Conservation (phyloP, 2,113 vertebrate genomes). For the Emydura subglobosa region DNA sequence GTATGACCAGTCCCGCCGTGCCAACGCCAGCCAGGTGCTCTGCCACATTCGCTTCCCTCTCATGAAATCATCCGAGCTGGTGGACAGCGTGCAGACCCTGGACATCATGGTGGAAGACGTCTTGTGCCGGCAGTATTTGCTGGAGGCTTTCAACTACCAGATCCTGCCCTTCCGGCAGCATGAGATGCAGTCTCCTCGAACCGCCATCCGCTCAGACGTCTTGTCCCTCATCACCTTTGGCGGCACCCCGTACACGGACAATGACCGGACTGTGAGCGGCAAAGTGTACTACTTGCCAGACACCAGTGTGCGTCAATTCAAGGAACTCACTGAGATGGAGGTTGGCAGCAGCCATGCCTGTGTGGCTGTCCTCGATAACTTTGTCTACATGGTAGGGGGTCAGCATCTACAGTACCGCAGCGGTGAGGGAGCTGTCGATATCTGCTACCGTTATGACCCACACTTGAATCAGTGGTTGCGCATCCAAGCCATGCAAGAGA, state of each 20-base stretch:
- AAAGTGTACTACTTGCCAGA: conserved; percentile 91
- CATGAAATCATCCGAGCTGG: conserved; percentile 94
- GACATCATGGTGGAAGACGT: conserved; percentile 97
- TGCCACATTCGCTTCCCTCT: conserved; percentile 95
- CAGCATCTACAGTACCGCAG: conserved; percentile 97
- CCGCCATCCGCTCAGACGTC: conserved; percentile 87
- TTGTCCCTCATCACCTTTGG: conserved; percentile 92
- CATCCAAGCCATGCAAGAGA: conserved; percentile 93
- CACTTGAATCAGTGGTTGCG: conserved; percentile 94
- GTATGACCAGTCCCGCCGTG: conserved; percentile 84
- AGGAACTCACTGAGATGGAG: conserved; percentile 93
- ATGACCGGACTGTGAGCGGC: conserved; percentile 90
- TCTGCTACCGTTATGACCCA: conserved; percentile 93
- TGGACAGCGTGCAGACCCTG: conserved; percentile 94
- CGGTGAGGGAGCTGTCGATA: conserved; percentile 92
- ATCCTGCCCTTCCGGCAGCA: conserved; percentile 97
- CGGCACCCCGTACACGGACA: conserved; percentile 95
- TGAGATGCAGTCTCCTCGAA: conserved; percentile 93
- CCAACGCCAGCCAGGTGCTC: conserved; percentile 88
- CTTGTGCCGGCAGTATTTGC: conserved; percentile 91
- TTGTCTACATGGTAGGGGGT: conserved; percentile 93
- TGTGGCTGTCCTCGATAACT: conserved; percentile 94
- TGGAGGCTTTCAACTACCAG: conserved; percentile 98
- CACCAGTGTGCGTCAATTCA: conserved; percentile 86
- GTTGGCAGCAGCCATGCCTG: conserved; percentile 93